These are phyloP conservation scores for Nemurella pictetii DNA, from an alignment of 2,888 invertebrate species.

Conservation along the genomic window DNA sequence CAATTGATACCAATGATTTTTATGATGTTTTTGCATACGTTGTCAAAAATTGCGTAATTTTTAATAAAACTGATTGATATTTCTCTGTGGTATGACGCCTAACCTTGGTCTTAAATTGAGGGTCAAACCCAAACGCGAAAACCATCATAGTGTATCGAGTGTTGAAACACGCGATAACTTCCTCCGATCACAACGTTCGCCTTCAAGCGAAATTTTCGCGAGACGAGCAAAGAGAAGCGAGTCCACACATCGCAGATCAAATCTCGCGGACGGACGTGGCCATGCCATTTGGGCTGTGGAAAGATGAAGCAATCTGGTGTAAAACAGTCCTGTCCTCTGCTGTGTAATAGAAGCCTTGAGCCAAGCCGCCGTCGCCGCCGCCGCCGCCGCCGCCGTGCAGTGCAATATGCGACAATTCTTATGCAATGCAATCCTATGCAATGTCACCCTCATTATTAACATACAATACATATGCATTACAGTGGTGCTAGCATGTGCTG, in stretches of 20 bases:
- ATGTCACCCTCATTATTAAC: constrained; percentile 26
- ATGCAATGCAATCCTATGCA: constrained; percentile 18
- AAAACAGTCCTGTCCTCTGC: neutral
- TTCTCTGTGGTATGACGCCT: neutral
- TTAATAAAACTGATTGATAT: neutral
- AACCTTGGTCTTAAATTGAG: neutral
- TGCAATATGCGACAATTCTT: neutral
- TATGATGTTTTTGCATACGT: neutral
- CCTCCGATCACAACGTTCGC: neutral
- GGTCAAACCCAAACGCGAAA: neutral
- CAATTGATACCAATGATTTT: neutral
- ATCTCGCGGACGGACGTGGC: neutral
- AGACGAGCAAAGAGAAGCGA: too few species aligned
- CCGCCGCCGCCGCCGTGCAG: neutral
- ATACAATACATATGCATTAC: constrained; percentile 19
- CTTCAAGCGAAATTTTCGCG: neutral
- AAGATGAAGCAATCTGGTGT: neutral
- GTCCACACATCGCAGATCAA: neutral
- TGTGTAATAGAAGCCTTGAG: neutral
- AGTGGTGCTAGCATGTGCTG: too few species aligned
- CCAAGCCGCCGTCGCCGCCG: neutral
- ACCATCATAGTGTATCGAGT: too few species aligned
- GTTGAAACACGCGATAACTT: neutral
- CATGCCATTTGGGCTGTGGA: neutral
- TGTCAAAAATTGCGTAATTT: neutral